These are phyloP conservation scores for Sinotaia quadrata DNA, from an alignment of 2,888 invertebrate species.

Conservation along the genomic window DNA sequence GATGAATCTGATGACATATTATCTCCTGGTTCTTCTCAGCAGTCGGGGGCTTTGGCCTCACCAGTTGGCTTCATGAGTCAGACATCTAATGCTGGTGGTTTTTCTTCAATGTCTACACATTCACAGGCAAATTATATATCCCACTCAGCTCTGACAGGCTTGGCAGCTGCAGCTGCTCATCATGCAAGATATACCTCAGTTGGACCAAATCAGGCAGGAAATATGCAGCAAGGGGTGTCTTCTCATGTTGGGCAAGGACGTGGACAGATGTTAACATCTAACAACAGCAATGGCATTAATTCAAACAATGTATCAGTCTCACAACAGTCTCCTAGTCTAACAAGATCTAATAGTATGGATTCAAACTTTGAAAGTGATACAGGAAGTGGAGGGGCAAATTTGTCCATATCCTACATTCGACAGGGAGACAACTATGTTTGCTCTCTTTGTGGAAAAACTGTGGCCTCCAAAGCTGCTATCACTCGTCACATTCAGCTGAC, in stretches of 20 bases:
- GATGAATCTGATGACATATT: constrained; percentile 14
- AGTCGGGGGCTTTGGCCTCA: not conserved
- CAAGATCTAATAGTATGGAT: not conserved
- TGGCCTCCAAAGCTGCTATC: constrained; percentile 62
- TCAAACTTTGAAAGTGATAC: constrained; percentile 5
- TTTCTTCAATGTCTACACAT: constrained; percentile 11
- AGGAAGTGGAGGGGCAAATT: constrained; percentile 28
- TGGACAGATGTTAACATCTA: constrained; percentile 13
- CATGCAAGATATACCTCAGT: constrained; percentile 15
- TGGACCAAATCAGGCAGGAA: constrained; percentile 1
- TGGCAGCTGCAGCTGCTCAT: constrained; percentile 24
- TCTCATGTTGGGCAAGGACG: not conserved
- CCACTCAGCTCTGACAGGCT: constrained; percentile 17
- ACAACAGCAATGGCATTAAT: not conserved
- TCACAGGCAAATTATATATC: constrained; percentile 9
- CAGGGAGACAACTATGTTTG: constrained; percentile 48
- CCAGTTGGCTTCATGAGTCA: constrained; percentile 13
- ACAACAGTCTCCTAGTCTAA: not conserved
- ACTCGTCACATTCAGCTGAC: constrained; percentile 59
- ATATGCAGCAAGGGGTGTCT: not conserved
- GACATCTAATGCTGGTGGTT: not conserved
- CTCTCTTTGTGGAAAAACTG: constrained; percentile 56
- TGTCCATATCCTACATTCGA: constrained; percentile 37
- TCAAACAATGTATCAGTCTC: not conserved
- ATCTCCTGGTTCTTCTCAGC: not conserved